Evolutionary conservation across 2,888 invertebrate species (phyloP), one percentile per base, ranked within the genome.

Genomic region (Chrysolina americana): DNA sequence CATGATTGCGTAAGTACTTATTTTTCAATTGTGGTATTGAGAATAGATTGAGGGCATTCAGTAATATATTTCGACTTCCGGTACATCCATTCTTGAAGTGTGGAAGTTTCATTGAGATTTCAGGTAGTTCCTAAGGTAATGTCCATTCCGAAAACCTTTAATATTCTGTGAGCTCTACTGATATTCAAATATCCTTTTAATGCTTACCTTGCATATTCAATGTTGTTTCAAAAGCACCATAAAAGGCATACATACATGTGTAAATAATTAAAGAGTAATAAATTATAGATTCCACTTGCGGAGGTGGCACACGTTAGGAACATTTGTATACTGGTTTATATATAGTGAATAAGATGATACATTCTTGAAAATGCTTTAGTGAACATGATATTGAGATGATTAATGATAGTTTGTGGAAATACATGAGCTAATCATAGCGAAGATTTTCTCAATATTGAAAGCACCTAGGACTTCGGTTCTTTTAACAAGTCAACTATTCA

Each of bases 241-340:
- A 69, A 62, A 62, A 69, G 21, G 23, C 44, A 9, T 47, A 62
- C 23, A 1, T 23, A 23, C 23, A 56, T 23, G 21, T 69, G 62
- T 41, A 48, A 69, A 69, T 69, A 69, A 69, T 62, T 69, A 62
- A 62, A 69, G 62, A 47, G 62, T 62, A 47, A 69, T 69, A 69
- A 44, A 69, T 69, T 56, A 56, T 23, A 56, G 56, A 56, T 56
- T 56, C 56, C 1, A 23, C 56, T 23, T 23, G 56, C 19, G 56
- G 21, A 56, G 21, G 21, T 56, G 56, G 56, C 56, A 56, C 21
- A 56, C 23, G 48, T 23, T 21, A n/a, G 13, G 23, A 23, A 21
- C 19, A 56, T 56, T 56, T 56, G 56, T 21, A 56, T 56, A 23
- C 56, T 23, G 10, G 23, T 56, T 56, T 23, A 9, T 15, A 0